A percentile compares a stretch with the other conserved stretches of the same genome.
Conservation (phyloP, 2,113 vertebrate species). For the Synchiropus splendidus region DNA sequence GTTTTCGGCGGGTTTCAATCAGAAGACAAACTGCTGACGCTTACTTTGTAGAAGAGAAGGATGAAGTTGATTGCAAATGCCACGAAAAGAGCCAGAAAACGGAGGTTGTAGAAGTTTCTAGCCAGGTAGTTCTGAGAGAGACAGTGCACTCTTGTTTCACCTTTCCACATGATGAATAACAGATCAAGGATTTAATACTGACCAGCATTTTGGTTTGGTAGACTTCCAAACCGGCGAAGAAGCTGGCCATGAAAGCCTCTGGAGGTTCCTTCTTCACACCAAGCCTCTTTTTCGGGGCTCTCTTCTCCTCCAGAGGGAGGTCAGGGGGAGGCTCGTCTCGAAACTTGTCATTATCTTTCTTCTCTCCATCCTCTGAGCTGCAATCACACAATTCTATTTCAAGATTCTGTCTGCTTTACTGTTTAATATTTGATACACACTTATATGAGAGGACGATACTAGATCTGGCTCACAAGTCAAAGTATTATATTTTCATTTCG, state of each 20-base stretch:
- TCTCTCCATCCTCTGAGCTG: conserved; percentile 87
- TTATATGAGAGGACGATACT: background rate
- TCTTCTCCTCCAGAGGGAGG: conserved; percentile 62
- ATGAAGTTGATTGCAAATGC: conserved; percentile 99
- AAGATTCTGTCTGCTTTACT: conserved; percentile 10
- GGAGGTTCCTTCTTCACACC: conserved; percentile 78
- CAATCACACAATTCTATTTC: conserved; percentile 8
- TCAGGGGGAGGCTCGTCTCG: conserved; percentile 70
- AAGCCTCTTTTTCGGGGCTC: conserved; percentile 70
- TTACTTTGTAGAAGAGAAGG: conserved; percentile 98
- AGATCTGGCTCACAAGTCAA: too few species aligned
- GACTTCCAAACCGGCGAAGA: conserved; percentile 85
- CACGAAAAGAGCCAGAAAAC: conserved; percentile 92
- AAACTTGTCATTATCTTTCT: conserved; percentile 78
- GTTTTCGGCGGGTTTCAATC: too few species aligned
- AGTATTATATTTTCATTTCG: too few species aligned
- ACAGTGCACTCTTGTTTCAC: too few species aligned
- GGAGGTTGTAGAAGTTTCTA: conserved; percentile 97
- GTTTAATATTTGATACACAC: background rate
- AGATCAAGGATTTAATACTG: conserved; percentile 25
- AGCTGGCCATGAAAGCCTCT: conserved; percentile 85
- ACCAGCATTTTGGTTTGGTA: conserved; percentile 96
- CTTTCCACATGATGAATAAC: too few species aligned
- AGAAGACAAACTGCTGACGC: background rate
- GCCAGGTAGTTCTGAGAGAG: conserved; percentile 85